A percentile compares a stretch with the other conserved stretches of the same genome.
Evolutionary conservation across 2,888 invertebrate genomes (phyloP).

Genomic region (Syrista parreyssii): DNA sequence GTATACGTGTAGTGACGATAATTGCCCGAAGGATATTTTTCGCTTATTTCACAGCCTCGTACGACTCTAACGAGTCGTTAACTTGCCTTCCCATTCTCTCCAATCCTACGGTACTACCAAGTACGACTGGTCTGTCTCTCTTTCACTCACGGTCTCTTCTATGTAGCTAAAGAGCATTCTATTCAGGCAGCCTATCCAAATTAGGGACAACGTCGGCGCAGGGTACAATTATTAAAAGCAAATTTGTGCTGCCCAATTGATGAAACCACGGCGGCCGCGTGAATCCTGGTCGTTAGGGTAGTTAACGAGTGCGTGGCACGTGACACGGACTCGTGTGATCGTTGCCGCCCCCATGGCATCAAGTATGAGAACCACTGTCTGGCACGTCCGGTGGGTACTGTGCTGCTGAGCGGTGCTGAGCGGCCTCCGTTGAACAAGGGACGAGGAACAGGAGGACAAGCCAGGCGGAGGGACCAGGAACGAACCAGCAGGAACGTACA

Average conservation of each 20-base stretch:
- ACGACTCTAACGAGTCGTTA: no score
- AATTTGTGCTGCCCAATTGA: conserved; percentile 50
- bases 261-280: conserved; percentile 53
- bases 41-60: no score
- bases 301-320: conserved; percentile 61
- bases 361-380: conserved; percentile 50
- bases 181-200: conserved; percentile 1
- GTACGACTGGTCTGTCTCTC: no score
- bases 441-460: neutral
- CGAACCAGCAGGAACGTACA: conserved; percentile 31
- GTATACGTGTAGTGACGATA: conserved; percentile 8
- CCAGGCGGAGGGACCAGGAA: conserved; percentile 15
- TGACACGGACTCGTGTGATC: conserved; percentile 44
- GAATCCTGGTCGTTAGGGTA: conserved; percentile 58
- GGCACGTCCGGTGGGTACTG: conserved; percentile 55
- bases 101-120: no score
- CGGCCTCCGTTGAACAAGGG: no score
- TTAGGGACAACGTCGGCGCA: conserved; percentile 7
- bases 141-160: no score
- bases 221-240: conserved; percentile 35
- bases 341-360: conserved; percentile 25
- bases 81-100: no score
- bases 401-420: conserved; percentile 20
- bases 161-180: neutral
- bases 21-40: no score